These are phyloP conservation scores for Meandrusa payeni DNA, from an alignment of 2,888 invertebrate species.

Conservation along the genomic window DNA sequence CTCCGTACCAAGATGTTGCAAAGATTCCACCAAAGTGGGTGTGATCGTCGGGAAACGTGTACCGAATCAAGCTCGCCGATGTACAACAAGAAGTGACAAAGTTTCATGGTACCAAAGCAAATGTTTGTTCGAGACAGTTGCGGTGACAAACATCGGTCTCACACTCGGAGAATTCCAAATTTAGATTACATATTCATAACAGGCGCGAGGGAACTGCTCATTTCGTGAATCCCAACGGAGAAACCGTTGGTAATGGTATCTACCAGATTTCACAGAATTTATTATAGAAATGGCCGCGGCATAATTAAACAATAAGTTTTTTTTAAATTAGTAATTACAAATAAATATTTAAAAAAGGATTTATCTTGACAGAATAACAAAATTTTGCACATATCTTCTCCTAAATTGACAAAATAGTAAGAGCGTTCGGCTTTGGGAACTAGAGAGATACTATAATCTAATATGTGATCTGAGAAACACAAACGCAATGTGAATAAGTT, in stretches of 20 bases:
- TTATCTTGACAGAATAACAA: too few relatives aligned
- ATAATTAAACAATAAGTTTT: too few relatives aligned
- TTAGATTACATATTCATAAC: conserved; percentile 79
- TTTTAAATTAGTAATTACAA: too few relatives aligned
- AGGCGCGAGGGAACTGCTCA: conserved; percentile 63
- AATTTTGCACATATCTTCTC: too few relatives aligned
- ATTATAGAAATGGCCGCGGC: background rate
- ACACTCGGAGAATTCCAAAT: conserved; percentile 77
- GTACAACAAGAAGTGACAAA: conserved; percentile 29
- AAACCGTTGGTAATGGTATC: conserved; percentile 48
- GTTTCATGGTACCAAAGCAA: conserved; percentile 60
- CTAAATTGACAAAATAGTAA: too few relatives aligned
- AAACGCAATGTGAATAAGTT: too few relatives aligned
- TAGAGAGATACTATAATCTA: too few relatives aligned
- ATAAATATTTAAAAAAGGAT: too few relatives aligned
- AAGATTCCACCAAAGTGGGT: conserved; percentile 71
- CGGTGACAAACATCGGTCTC: conserved; percentile 71
- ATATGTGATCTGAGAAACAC: too few relatives aligned
- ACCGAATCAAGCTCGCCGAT: conserved; percentile 34
- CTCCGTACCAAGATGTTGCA: conserved; percentile 72
- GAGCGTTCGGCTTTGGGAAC: too few relatives aligned
- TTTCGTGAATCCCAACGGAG: conserved; percentile 62
- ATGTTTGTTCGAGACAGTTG: conserved; percentile 67
- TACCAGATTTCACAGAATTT: conserved; percentile 33
- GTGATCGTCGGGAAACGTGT: conserved; percentile 59